A percentile compares a stretch with the other conserved stretches of the same genome.
These are phyloP conservation scores for Tipula confusa DNA, from an alignment of 2,888 invertebrate species.

Conservation along the genomic window DNA sequence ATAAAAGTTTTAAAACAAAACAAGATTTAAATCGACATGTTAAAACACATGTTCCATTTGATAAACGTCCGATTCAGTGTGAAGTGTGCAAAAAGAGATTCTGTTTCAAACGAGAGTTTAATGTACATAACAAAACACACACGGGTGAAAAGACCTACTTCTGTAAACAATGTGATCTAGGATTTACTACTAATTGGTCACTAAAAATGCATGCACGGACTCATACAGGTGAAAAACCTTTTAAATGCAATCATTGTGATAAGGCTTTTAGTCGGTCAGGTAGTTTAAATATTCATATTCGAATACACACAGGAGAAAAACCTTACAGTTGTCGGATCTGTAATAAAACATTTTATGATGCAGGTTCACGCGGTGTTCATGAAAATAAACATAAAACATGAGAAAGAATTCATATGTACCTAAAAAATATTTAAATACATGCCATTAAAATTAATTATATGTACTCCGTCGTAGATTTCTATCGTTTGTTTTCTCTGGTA, in stretches of 20 bases:
- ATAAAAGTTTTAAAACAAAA: background rate
- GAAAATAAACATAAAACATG: background rate
- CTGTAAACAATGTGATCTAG: background rate
- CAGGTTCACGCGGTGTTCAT: background rate
- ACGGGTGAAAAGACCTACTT: background rate
- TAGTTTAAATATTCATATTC: background rate
- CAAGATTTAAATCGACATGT: background rate
- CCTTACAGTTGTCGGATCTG: background rate
- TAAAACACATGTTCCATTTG: background rate
- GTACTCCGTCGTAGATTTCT: too few species aligned
- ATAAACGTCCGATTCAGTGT: background rate
- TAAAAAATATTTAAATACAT: too few species aligned
- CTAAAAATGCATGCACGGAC: background rate
- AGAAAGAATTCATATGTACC: too few species aligned
- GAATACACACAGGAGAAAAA: slow-evolving; percentile 15
- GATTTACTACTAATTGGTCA: background rate
- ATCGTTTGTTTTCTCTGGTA: too few species aligned
- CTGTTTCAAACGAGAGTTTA: background rate
- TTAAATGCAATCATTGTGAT: background rate
- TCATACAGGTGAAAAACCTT: slow-evolving; percentile 25
- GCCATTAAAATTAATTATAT: too few species aligned
- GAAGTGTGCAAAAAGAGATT: background rate
- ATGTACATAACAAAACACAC: background rate
- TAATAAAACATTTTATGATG: background rate
- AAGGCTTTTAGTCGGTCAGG: background rate